Conservation (phyloP, 2,113 vertebrate species). For the Turnix velox region DNA sequence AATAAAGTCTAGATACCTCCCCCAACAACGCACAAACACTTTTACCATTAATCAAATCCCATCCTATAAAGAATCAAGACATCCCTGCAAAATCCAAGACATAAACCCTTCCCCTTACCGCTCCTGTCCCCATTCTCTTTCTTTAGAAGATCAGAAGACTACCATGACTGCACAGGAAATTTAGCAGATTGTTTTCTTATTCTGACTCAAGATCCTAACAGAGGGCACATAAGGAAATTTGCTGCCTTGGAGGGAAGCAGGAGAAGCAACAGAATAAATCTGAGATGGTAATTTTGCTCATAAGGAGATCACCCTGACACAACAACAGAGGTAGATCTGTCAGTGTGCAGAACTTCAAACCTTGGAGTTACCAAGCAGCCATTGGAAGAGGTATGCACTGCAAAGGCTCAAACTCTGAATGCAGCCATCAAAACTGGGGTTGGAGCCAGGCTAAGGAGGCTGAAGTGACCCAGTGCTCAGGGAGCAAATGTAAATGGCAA, state of each 20-base stretch:
- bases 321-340: neutral
- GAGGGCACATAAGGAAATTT: neutral
- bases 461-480: rapidly evolving
- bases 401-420: neutral
- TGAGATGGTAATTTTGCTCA: neutral
- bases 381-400: neutral
- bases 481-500: neutral
- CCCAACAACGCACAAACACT: too few relatives aligned
- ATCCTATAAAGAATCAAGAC: neutral
- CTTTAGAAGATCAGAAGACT: neutral
- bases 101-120: neutral
- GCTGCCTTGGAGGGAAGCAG: neutral
- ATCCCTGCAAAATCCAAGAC: neutral
- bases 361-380: neutral
- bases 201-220: neutral
- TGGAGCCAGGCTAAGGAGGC: neutral
- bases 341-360: neutral
- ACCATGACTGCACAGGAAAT: neutral
- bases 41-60: neutral
- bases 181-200: neutral
- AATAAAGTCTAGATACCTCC: neutral
- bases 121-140: neutral
- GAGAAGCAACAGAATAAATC: neutral
- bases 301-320: neutral
- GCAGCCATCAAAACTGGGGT: neutral